A percentile compares a stretch with the other conserved stretches of the same genome.
These are phyloP conservation scores for Amiota mariae DNA, from an alignment of 2,888 invertebrate species.

Conservation along the genomic window DNA sequence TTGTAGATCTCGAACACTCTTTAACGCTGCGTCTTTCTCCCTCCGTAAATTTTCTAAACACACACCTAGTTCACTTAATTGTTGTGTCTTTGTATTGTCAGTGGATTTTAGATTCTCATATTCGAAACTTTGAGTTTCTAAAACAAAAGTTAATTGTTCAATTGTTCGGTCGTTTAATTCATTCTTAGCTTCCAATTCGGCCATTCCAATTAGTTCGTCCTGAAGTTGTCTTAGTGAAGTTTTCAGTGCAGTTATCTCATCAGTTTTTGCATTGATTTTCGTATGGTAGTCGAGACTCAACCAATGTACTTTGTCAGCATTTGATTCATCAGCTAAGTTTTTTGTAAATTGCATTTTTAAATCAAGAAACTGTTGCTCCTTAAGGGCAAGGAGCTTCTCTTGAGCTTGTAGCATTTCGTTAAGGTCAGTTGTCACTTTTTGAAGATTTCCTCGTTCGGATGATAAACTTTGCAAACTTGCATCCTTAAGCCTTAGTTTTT, in stretches of 20 bases:
- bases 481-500: constrained; percentile 52
- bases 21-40: constrained; percentile 43
- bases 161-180: constrained; percentile 61
- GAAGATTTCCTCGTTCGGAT: constrained; percentile 56
- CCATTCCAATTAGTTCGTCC: constrained; percentile 54
- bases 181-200: constrained; percentile 54
- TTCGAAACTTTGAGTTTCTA: constrained; percentile 58
- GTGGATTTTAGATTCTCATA: constrained; percentile 48
- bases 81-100: constrained; percentile 51
- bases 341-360: constrained; percentile 57
- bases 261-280: constrained; percentile 61
- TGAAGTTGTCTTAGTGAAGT: constrained; percentile 56
- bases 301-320: constrained; percentile 61
- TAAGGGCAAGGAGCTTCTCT: constrained; percentile 50
- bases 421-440: constrained; percentile 55
- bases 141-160: constrained; percentile 54
- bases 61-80: constrained; percentile 49
- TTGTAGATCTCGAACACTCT: constrained; percentile 42
- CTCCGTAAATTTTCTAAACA: constrained; percentile 36
- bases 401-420: constrained; percentile 57
- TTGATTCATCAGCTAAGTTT: constrained; percentile 53
- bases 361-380: constrained; percentile 60
- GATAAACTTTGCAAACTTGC: constrained; percentile 45
- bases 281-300: constrained; percentile 62
- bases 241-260: constrained; percentile 60